Conservation (phyloP, 2,113 vertebrate genomes). For the Tachycineta bicolor region DNA sequence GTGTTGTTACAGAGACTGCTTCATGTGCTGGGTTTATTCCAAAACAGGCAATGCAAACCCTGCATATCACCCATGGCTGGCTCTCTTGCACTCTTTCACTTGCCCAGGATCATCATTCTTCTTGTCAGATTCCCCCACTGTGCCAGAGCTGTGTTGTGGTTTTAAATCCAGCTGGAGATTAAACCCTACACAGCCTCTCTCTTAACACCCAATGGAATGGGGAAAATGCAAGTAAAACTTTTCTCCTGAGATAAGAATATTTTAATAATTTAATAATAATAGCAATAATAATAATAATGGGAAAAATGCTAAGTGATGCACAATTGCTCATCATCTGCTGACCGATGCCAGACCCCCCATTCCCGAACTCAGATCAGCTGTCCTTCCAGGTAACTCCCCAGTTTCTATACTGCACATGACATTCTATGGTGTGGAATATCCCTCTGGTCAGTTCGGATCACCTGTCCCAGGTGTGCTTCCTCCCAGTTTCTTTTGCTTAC, state of each 20-base stretch:
- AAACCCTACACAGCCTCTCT: background rate
- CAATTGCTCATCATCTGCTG: background rate
- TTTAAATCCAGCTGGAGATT: background rate
- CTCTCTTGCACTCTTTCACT: background rate
- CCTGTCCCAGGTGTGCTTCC: background rate
- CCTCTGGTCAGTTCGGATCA: background rate
- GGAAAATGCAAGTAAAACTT: background rate
- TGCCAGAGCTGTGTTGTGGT: background rate
- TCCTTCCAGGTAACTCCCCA: background rate
- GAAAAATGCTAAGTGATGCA: rapidly evolving
- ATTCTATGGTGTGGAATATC: background rate
- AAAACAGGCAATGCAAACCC: background rate
- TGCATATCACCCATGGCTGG: background rate
- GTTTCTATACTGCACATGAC: background rate
- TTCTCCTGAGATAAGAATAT: background rate
- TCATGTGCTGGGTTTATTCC: background rate
- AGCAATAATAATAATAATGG: too few species aligned
- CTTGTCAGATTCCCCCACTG: background rate
- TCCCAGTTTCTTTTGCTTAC: background rate
- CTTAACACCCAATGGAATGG: background rate
- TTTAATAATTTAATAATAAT: background rate
- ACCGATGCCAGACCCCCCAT: rapidly evolving
- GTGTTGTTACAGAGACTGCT: background rate
- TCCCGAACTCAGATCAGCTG: rapidly evolving
- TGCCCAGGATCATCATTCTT: background rate